Base-by-base conservation (phyloP, 2,113 vertebrate genomes). In the Scolopax mira region DNA sequence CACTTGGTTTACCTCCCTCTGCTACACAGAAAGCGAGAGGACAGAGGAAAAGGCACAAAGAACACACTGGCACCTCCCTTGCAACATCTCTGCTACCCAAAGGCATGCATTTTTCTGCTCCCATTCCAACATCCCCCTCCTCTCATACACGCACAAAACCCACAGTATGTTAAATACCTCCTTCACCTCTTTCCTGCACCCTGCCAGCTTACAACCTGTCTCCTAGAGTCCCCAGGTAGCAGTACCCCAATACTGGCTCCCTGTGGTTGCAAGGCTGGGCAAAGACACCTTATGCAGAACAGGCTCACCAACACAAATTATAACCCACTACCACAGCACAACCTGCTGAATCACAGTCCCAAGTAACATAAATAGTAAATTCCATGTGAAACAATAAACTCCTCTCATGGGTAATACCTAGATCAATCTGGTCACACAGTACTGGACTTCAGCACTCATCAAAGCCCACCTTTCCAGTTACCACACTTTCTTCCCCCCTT, bases 1-100 rank as follows among this genome's bases (percentile, higher is more conserved):
- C 0, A 6, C 14, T 7, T 9, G 16, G 30, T 51, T 70, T 66
- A 4, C 1, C 3, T 5, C 21, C 14, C 16, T 52, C 67, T 2
- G 13, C 8, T 1, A 0, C 58, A 6, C 0, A 0, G 11, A 16
- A 10, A 42, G 78, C 1, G 3, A 46, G 46, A 48, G 48, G 57
- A 46, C 6, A 7, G 41, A 64, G 46, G 17, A 62, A 35, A 81
- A 39, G 19, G 37, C 3, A 4, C 46, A 16, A 33, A 41, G 48
- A 18, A 18, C 35, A 5, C 0, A 0, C 22, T 22, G 8, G 33
- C 4, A 2, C 5, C 28, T 19, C 3, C 27, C 24, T 57, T 12
- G 23, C 28, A 9, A 2, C 11, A 10, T 2, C 52, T 37, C 67
- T 69, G 58, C 64, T 33, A 9, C 35, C 25, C 18, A 1, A 30